phyloP scores from a whole-genome alignment of 2,888 invertebrate genomes.

The Thera obeliscata region DNA sequence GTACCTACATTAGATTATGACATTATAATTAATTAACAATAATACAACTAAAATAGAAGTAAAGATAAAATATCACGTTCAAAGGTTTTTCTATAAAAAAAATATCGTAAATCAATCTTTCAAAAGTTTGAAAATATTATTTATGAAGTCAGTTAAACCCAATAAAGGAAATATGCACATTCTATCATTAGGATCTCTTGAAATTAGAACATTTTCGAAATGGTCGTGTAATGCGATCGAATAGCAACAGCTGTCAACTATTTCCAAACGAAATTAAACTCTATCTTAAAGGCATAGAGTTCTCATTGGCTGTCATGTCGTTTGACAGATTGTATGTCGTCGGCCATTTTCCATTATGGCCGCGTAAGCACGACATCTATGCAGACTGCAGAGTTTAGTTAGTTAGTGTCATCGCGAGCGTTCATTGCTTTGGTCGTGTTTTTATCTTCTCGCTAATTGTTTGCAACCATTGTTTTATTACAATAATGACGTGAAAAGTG shows the following conservation, averaged over 20 bases:
- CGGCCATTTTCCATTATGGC: slow-evolving; percentile 81
- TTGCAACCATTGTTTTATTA: slow-evolving; percentile 74
- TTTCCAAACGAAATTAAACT: slow-evolving; percentile 41
- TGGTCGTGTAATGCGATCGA: slow-evolving; percentile 70
- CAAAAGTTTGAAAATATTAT: neutral
- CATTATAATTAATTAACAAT: too few species aligned
- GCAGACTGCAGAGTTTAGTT: slow-evolving; percentile 72
- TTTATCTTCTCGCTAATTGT: slow-evolving; percentile 56
- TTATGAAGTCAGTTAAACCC: neutral
- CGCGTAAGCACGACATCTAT: slow-evolving; percentile 77
- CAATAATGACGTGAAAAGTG: slow-evolving; percentile 71
- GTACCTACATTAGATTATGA: too few species aligned
- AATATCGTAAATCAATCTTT: neutral
- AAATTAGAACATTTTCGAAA: slow-evolving; percentile 51
- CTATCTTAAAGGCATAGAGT: slow-evolving; percentile 22
- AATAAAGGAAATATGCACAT: slow-evolving; percentile 2
- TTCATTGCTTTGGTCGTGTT: slow-evolving; percentile 62
- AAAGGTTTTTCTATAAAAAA: too few species aligned
- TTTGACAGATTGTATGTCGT: slow-evolving; percentile 67
- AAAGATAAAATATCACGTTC: too few species aligned
- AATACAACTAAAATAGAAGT: too few species aligned
- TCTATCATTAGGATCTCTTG: neutral
- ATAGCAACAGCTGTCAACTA: slow-evolving; percentile 46
- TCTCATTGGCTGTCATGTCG: slow-evolving; percentile 42
- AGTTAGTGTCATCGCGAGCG: slow-evolving; percentile 76